Evolutionary conservation across 2,888 invertebrate genomes (phyloP).

Genomic region (Campoletis raptor): DNA sequence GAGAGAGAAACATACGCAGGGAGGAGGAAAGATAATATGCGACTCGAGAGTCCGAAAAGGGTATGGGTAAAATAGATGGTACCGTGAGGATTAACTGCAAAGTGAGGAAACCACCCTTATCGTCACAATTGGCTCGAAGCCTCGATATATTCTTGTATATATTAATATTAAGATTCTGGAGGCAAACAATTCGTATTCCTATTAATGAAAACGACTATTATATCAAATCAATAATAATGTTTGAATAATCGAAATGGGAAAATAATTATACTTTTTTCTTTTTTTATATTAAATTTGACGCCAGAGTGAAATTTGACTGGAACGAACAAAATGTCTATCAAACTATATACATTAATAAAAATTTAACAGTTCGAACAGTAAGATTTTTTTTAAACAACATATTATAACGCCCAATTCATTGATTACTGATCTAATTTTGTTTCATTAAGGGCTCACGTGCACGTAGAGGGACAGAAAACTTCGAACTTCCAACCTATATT

Average conservation of each 20-base stretch:
- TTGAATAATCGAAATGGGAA: too few relatives aligned
- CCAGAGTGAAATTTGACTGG: too few relatives aligned
- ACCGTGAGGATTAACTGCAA: constrained; percentile 47
- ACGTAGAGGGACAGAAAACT: too few relatives aligned
- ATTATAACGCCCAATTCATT: not conserved
- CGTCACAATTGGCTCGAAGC: constrained; percentile 13
- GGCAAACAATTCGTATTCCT: not conserved
- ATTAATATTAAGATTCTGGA: constrained; percentile 18
- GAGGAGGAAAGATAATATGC: constrained; percentile 58
- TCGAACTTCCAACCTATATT: too few relatives aligned
- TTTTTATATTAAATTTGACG: too few relatives aligned
- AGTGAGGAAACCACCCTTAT: constrained; percentile 37
- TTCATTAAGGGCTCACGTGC: too few relatives aligned
- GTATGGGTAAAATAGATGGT: constrained; percentile 24
- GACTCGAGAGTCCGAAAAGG: constrained; percentile 29
- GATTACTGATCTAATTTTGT: not conserved
- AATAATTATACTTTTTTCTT: too few relatives aligned
- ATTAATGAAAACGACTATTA: not conserved
- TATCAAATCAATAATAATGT: not conserved
- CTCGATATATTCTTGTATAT: constrained; percentile 18
- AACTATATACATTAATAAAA: not conserved
- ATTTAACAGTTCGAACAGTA: not conserved
- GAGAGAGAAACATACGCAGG: not conserved
- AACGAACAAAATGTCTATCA: too few relatives aligned
- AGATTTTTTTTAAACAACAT: not conserved